Conservation (phyloP, 2,797 vertebrate genomes). For the Xerus rutilus region DNA sequence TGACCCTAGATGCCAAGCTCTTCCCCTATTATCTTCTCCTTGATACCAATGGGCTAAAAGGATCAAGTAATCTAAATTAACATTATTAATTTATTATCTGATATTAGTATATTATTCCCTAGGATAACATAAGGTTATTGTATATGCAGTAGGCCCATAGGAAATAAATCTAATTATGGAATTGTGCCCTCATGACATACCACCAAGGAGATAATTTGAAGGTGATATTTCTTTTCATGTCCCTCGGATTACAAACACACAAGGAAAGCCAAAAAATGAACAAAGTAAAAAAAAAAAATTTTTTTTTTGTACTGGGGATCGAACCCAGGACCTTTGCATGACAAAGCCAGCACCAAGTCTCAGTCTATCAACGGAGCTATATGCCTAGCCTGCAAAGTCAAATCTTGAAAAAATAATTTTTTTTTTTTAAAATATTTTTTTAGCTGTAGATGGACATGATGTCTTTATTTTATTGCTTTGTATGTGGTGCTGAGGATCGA, state of each 20-base stretch:
- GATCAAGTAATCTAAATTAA: not conserved
- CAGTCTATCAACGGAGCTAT: too few species aligned
- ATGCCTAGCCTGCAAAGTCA: not conserved
- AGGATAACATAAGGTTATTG: not conserved
- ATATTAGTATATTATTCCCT: not conserved
- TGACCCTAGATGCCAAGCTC: not conserved
- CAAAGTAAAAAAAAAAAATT: not conserved
- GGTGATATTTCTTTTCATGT: not conserved
- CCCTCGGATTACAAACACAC: not conserved
- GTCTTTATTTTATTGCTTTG: too few species aligned
- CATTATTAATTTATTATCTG: not conserved
- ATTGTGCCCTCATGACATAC: not conserved
- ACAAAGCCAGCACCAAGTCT: too few species aligned
- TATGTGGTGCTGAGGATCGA: too few species aligned
- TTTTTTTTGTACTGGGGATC: too few species aligned
- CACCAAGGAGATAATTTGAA: not conserved
- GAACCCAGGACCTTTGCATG: too few species aligned
- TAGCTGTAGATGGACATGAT: too few species aligned
- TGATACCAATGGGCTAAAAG: not conserved
- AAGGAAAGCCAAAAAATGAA: not conserved
- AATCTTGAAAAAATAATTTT: not conserved
- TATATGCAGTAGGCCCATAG: not conserved
- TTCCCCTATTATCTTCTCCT: not conserved
- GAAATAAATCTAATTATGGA: not conserved
- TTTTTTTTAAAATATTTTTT: too few species aligned